Evolutionary conservation across 2,888 invertebrate genomes (phyloP).

Genomic region (Eurois occulta): DNA sequence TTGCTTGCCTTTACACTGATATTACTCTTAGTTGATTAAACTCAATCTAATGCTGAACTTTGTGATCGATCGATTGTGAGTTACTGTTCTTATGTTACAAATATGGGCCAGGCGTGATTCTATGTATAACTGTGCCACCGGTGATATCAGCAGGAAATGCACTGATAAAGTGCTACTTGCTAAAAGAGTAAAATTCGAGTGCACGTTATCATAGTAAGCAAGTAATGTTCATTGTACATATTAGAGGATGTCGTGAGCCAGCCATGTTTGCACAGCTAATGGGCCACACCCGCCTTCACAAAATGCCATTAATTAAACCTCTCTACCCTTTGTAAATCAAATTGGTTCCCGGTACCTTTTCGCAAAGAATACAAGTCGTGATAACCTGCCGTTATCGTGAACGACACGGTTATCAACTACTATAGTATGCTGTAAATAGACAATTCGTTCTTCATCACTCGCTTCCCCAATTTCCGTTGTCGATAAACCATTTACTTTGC

Average conservation of each 20-base stretch:
- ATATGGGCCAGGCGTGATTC: not conserved
- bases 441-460: constrained; percentile 34
- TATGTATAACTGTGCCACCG: constrained; percentile 10
- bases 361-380: constrained; percentile 56
- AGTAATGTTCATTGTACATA: constrained; percentile 55
- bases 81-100: not conserved
- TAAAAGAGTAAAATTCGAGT: constrained; percentile 34
- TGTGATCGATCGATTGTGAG: too few species aligned
- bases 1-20: not conserved
- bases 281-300: constrained; percentile 81
- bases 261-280: constrained; percentile 85
- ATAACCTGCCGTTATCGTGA: constrained; percentile 56
- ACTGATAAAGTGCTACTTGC: constrained; percentile 38
- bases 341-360: constrained; percentile 49
- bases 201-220: constrained; percentile 42
- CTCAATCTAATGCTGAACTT: not conserved
- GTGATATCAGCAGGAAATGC: constrained; percentile 32
- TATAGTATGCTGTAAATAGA: constrained; percentile 39
- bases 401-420: constrained; percentile 43
- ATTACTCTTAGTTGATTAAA: not conserved
- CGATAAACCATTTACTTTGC: constrained; percentile 21
- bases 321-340: constrained; percentile 60
- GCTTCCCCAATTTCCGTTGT: constrained; percentile 54
- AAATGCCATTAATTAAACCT: constrained; percentile 80
- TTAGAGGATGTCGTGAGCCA: constrained; percentile 72